Evolutionary conservation across 1,140 invertebrate species (phyloP).

Genomic region (Thalassaphorura encarpata): DNA sequence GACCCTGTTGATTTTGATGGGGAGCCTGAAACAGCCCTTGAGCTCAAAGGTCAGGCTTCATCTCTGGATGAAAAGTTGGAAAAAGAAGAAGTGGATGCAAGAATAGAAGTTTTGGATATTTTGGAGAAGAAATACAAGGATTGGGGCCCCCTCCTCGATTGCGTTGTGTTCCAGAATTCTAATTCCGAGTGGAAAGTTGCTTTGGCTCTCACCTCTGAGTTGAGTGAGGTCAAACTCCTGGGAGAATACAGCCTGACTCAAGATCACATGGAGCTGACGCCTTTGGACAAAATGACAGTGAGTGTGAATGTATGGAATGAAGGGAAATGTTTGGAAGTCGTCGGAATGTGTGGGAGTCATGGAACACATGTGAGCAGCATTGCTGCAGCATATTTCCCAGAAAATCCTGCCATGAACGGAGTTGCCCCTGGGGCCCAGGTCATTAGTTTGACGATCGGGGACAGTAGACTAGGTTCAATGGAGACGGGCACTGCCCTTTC

Average conservation of each 20-base stretch:
- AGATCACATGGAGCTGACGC: conserved; percentile 65
- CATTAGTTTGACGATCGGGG: conserved; percentile 77
- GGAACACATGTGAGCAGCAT: conserved; percentile 72
- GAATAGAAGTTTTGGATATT: conserved; percentile 52
- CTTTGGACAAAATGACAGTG: conserved; percentile 70
- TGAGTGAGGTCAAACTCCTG: not conserved
- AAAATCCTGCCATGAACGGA: conserved; percentile 81
- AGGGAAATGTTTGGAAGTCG: conserved; percentile 85
- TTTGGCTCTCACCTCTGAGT: not conserved
- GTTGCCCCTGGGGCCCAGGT: conserved; percentile 94
- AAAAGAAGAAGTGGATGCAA: conserved; percentile 81
- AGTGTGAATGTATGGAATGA: conserved; percentile 88
- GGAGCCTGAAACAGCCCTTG: not conserved
- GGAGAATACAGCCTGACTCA: conserved; percentile 68
- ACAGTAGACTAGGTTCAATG: conserved; percentile 52
- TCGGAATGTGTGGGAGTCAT: conserved; percentile 72
- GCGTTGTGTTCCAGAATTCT: conserved; percentile 84
- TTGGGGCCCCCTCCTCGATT: conserved; percentile 81
- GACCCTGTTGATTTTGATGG: not conserved
- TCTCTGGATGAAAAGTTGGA: conserved; percentile 55
- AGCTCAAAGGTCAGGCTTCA: conserved; percentile 35
- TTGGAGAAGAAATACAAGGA: conserved; percentile 83
- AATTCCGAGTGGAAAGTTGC: conserved; percentile 56
- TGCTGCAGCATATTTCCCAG: conserved; percentile 72
- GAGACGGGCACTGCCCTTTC: conserved; percentile 92